These are phyloP conservation scores for Proisotoma minuta DNA, from an alignment of 2,888 invertebrate genomes.

Conservation along the genomic window DNA sequence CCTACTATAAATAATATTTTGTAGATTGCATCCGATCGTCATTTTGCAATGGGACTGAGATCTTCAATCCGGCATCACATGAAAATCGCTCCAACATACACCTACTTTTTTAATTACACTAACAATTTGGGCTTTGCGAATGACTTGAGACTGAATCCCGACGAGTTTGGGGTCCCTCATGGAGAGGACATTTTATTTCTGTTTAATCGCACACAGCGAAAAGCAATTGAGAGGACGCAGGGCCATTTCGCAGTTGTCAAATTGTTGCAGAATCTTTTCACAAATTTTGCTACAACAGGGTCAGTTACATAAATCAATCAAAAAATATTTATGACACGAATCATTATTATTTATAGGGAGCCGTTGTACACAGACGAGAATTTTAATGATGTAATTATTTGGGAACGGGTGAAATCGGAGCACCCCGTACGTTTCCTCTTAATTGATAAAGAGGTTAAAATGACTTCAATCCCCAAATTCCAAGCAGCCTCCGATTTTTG, in stretches of 20 bases:
- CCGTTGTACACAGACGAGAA: conserved; percentile 29
- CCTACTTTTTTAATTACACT: conserved; percentile 26
- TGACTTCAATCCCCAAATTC: conserved; percentile 30
- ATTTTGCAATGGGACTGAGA: conserved; percentile 29
- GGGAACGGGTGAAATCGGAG: conserved; percentile 20
- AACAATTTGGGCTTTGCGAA: conserved; percentile 28
- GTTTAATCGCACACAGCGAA: conserved; percentile 30
- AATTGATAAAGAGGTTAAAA: conserved; percentile 33
- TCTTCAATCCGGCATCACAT: conserved; percentile 25
- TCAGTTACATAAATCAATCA: background rate
- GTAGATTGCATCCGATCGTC: conserved; percentile 30
- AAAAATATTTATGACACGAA: background rate
- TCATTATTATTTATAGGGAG: conserved; percentile 14
- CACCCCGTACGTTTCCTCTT: conserved; percentile 19
- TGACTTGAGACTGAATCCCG: conserved; percentile 28
- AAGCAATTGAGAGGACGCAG: conserved; percentile 22
- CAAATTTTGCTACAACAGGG: conserved; percentile 31
- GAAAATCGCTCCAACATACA: conserved; percentile 31
- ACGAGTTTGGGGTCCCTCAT: conserved; percentile 22
- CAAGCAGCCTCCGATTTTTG: conserved; percentile 34
- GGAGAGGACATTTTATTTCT: conserved; percentile 25
- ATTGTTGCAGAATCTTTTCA: conserved; percentile 27
- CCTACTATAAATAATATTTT: background rate
- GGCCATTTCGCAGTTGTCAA: conserved; percentile 31
- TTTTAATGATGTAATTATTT: conserved; percentile 23